Evolutionary conservation across 2,113 vertebrate species (phyloP), one percentile per base, ranked within the genome.

Genomic region (Empidonax alnorum): DNA sequence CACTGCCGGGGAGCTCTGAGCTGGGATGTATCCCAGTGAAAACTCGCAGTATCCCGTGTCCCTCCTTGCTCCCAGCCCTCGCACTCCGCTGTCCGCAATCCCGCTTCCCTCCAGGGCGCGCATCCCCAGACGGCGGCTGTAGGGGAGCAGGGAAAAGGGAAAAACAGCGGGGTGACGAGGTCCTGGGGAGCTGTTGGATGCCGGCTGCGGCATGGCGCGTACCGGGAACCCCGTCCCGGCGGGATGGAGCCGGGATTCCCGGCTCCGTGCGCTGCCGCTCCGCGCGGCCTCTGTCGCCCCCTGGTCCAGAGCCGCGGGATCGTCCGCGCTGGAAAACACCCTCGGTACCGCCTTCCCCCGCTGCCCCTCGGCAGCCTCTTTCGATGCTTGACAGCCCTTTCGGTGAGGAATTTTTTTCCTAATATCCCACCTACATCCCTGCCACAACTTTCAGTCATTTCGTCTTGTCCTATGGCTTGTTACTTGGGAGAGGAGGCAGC

Each of bases 71-170:
- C 62, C 41, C n/a, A 4, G 33, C 5, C 5, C 41, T 21, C 14
- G 4, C 30, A 15, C 27, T 4, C 41, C 20, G 7, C 31, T 9
- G 7, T 19, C 52, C 0, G 1, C 52, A 30, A 8, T 4, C 10
- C 18, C 31, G 11, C 21, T 3, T 21, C 27, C 20, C 27, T 39
- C 16, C 16, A 1, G 56, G 12, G 9, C 0, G 2, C 3, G 8
- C 30, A 53, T 10, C 44, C 49, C 62, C n/a, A 3, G 0, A 28
- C 61, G 23, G 42, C 15, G 30, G 9, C 35, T 13, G 42, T 13
- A 6, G 12, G 14, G 15, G 44, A 42, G 42, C 42, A 7, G 8
- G 22, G 5, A 7, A 39, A 24, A 25, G 61, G 30, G 7, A 6
- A 14, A 25, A 28, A 1, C 2, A 24, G 1, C 33, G 55, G 4